phyloP scores from a whole-genome alignment of 2,113 vertebrate species.

The Ptyas mucosa region DNA sequence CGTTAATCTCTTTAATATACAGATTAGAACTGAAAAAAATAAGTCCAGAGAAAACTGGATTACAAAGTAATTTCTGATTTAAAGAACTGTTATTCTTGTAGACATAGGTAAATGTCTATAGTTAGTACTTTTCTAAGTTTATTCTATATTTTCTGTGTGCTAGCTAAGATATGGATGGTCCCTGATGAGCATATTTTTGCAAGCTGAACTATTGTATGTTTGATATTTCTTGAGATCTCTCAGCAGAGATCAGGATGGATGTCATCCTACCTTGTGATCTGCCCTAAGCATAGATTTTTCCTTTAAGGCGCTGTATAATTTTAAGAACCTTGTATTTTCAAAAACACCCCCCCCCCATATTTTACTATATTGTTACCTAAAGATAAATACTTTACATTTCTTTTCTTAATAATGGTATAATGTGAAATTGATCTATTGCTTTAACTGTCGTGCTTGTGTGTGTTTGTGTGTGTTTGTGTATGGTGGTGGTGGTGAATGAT shows the following conservation, averaged over 20 bases:
- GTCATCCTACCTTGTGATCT: not conserved
- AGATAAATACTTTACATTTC: not conserved
- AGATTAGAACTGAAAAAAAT: too few species aligned
- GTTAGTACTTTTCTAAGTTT: not conserved
- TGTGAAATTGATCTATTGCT: too few species aligned
- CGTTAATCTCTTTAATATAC: too few species aligned
- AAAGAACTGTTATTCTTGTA: not conserved
- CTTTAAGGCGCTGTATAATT: not conserved
- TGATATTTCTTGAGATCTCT: not conserved
- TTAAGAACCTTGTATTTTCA: not conserved
- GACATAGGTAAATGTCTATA: not conserved
- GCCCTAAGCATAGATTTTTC: not conserved
- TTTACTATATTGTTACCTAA: not conserved
- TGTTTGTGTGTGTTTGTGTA: too few species aligned
- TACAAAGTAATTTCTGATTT: too few species aligned
- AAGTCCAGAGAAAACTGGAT: too few species aligned
- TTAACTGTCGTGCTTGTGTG: too few species aligned
- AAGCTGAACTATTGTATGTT: not conserved
- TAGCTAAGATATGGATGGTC: not conserved
- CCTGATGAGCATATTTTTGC: not conserved
- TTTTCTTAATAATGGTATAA: not conserved
- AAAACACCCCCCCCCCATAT: not conserved
- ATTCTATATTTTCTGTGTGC: not conserved
- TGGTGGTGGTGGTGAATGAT: too few species aligned
- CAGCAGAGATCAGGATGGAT: not conserved